A percentile compares a stretch with the other conserved stretches of the same genome.
phyloP scores from a whole-genome alignment of 2,113 vertebrate species.

The Atractosteus spatula region DNA sequence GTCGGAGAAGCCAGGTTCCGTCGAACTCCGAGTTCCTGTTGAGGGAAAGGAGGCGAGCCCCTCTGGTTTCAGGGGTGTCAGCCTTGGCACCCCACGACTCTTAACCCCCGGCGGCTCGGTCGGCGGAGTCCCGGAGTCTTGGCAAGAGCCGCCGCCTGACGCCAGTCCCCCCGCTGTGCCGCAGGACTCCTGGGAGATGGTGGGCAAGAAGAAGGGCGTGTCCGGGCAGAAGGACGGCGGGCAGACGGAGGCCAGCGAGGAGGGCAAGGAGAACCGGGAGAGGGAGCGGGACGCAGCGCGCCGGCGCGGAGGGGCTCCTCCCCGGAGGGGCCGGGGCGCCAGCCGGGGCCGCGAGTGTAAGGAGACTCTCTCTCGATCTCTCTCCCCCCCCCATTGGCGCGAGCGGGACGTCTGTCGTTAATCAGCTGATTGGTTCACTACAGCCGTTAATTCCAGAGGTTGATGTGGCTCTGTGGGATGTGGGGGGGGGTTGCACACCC shows the following conservation, averaged over 20 bases:
- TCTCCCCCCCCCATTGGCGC: no score
- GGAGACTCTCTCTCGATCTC: conserved; percentile 33
- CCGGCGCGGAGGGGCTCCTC: conserved; percentile 75
- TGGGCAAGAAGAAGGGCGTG: conserved; percentile 95
- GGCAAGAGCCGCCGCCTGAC: background rate
- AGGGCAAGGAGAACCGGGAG: conserved; percentile 90
- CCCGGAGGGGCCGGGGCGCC: conserved; percentile 79
- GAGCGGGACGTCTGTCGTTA: no score
- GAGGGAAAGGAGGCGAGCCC: background rate
- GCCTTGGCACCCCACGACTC: background rate
- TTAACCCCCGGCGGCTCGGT: no score
- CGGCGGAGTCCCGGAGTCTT: background rate
- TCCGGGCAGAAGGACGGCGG: conserved; percentile 89
- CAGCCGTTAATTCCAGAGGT: no score
- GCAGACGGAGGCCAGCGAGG: conserved; percentile 81
- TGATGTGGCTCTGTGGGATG: no score
- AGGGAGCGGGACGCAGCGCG: conserved; percentile 86
- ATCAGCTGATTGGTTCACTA: no score
- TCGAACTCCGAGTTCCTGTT: no score
- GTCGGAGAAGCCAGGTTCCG: background rate
- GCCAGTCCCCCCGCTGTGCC: background rate
- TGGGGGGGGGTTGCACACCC: no score
- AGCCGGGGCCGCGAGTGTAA: conserved; percentile 93
- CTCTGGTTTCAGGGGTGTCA: background rate
- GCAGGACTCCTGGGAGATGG: conserved; percentile 98